A percentile compares a stretch with the other conserved stretches of the same genome.
Evolutionary conservation across 2,888 invertebrate genomes (phyloP).

Genomic region (Hemaris fuciformis): DNA sequence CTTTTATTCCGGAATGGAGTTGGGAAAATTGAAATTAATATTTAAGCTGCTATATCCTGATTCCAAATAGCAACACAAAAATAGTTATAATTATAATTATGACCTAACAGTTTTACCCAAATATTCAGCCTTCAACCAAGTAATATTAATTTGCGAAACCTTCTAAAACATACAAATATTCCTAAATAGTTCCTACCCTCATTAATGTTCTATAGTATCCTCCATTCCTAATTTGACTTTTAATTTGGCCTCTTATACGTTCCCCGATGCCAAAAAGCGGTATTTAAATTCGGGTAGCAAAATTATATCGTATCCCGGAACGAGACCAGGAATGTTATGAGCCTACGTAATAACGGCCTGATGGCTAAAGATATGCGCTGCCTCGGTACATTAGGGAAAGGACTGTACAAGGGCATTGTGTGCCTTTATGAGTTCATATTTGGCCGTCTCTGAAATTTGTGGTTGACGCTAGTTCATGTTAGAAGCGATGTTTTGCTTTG

Average conservation of each 20-base stretch:
- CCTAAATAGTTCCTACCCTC: background rate
- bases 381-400: background rate
- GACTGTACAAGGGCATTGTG: background rate
- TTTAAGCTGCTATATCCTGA: too few species aligned
- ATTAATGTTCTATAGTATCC: background rate
- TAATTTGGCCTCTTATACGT: background rate
- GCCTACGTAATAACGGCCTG: background rate
- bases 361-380: background rate
- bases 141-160: background rate
- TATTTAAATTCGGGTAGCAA: background rate
- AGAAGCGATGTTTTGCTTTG: too few species aligned
- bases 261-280: background rate
- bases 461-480: background rate
- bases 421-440: conserved; percentile 3
- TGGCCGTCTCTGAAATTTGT: background rate
- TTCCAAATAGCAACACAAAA: too few species aligned
- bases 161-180: background rate
- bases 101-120: too few species aligned
- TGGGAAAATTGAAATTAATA: too few species aligned
- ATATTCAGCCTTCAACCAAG: too few species aligned
- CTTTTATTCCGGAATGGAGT: too few species aligned
- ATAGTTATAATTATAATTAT: too few species aligned
- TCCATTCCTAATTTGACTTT: background rate
- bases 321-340: background rate
- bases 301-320: background rate